These are phyloP conservation scores for Tyto alba DNA, from an alignment of 2,113 vertebrate genomes.

Conservation along the genomic window DNA sequence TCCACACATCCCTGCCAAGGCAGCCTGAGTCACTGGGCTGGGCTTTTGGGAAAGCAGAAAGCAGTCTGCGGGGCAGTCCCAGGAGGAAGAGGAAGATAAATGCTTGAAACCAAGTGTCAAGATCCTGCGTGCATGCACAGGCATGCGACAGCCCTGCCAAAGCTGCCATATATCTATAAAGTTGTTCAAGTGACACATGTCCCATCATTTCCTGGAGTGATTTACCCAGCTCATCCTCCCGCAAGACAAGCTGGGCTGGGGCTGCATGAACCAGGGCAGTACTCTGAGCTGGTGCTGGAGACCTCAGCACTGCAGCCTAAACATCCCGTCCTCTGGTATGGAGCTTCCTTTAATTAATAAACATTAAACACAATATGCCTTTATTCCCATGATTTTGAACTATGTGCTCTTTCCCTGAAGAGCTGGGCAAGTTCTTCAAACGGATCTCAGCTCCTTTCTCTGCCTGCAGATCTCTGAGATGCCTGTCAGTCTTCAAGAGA, in stretches of 20 bases:
- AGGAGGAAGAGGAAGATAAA: background rate
- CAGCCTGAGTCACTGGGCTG: background rate
- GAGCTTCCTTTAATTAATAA: background rate
- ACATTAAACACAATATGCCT: background rate
- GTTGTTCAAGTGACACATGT: background rate
- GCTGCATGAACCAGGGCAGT: background rate
- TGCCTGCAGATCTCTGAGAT: background rate
- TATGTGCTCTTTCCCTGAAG: background rate
- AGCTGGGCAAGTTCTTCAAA: background rate
- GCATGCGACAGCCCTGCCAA: background rate
- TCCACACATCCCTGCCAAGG: background rate
- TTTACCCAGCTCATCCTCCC: background rate
- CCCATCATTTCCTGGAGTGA: background rate
- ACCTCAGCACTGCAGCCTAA: background rate
- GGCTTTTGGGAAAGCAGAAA: background rate
- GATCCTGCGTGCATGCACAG: background rate
- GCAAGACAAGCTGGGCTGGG: background rate
- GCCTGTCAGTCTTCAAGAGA: conserved; percentile 25
- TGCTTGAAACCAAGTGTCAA: background rate
- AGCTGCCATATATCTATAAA: background rate
- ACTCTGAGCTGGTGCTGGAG: background rate
- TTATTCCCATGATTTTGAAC: background rate
- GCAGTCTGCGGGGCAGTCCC: background rate
- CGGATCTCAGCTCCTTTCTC: background rate
- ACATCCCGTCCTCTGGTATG: background rate